These are phyloP conservation scores for Sturnus vulgaris DNA, from an alignment of 2,113 vertebrate genomes.

Conservation along the genomic window DNA sequence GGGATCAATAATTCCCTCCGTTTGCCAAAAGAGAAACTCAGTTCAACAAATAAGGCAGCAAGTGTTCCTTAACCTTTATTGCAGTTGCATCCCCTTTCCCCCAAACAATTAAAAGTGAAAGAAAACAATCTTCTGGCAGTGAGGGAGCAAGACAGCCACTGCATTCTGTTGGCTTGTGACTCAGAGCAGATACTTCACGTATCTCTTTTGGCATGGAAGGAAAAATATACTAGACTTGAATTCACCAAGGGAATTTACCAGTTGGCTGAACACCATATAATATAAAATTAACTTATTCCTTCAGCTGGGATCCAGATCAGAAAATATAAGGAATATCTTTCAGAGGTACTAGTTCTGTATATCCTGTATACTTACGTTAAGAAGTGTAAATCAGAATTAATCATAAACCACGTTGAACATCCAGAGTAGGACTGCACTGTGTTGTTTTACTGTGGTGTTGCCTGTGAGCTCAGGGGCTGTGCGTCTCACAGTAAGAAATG, in stretches of 20 bases:
- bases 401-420: rapidly evolving
- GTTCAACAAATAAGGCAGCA: neutral
- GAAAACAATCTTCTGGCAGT: neutral
- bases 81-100: slow-evolving; percentile 4
- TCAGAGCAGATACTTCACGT: neutral
- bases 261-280: neutral
- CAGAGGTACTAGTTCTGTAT: neutral
- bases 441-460: neutral
- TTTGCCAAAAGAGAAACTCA: neutral
- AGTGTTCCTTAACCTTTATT: neutral
- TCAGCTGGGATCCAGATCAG: neutral
- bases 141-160: neutral
- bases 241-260: neutral
- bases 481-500: rapidly evolving
- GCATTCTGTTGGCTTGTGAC: neutral
- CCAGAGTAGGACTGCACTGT: neutral
- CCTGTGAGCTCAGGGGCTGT: rapidly evolving
- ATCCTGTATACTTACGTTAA: neutral
- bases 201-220: neutral
- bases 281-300: neutral
- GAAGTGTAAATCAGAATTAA: neutral
- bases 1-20: neutral
- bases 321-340: neutral
- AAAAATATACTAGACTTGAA: neutral
- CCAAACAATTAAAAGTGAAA: slow-evolving; percentile 17